These are phyloP conservation scores for Volucella zonaria DNA, from an alignment of 2,888 invertebrate species.

Conservation along the genomic window DNA sequence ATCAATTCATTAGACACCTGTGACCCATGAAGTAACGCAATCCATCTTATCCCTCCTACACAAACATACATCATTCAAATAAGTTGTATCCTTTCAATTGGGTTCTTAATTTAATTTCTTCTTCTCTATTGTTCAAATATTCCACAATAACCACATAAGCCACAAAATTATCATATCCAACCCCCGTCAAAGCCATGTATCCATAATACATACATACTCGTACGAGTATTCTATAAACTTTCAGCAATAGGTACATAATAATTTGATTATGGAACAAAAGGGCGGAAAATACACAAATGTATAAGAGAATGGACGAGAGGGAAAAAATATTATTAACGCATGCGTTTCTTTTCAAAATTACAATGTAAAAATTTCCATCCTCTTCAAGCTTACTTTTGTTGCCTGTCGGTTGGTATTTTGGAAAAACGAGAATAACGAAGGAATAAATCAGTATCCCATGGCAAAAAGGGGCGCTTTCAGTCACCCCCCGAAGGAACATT, in stretches of 20 bases:
- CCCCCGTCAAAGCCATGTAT: conserved; percentile 9
- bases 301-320: conserved; percentile 35
- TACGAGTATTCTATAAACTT: conserved; percentile 13
- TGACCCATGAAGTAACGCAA: background rate
- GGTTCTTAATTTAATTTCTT: conserved; percentile 60
- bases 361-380: conserved; percentile 63
- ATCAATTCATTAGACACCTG: background rate
- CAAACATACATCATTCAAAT: background rate
- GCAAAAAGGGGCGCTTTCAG: conserved; percentile 19
- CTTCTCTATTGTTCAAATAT: conserved; percentile 62
- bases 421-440: conserved; percentile 45
- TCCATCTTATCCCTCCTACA: background rate
- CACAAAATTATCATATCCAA: conserved; percentile 57
- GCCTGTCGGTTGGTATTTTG: conserved; percentile 53
- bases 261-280: conserved; percentile 71
- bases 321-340: conserved; percentile 64
- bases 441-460: conserved; percentile 63
- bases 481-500: conserved; percentile 51
- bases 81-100: conserved; percentile 25
- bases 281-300: conserved; percentile 70
- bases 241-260: conserved; percentile 57
- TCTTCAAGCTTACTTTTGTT: conserved; percentile 47
- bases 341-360: conserved; percentile 71
- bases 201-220: conserved; percentile 17
- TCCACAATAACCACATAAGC: conserved; percentile 59